These are phyloP conservation scores for Teleogryllus oceanicus DNA, from an alignment of 2,888 invertebrate genomes.

Conservation along the genomic window DNA sequence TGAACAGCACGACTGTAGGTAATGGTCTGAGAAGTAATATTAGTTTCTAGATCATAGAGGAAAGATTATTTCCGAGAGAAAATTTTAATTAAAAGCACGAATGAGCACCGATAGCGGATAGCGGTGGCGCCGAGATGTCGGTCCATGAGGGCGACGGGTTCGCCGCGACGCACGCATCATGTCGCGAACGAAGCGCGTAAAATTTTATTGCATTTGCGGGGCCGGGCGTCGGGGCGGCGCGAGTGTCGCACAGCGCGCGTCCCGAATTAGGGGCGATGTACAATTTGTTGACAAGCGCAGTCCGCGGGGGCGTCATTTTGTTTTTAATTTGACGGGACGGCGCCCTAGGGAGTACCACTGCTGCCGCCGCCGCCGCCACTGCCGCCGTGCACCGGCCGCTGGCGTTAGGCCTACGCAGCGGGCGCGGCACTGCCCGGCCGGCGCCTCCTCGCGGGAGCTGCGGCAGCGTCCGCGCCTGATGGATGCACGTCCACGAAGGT, in stretches of 20 bases:
- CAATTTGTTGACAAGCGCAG: background rate
- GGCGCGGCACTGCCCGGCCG: too few relatives aligned
- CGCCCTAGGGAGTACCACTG: background rate
- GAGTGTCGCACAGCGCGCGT: background rate
- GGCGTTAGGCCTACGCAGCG: too few relatives aligned
- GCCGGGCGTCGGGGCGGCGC: background rate
- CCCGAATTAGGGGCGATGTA: conserved; percentile 18
- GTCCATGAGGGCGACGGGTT: background rate
- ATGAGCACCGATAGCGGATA: background rate
- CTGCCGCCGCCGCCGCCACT: too few relatives aligned
- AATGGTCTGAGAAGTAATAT: conserved; percentile 1
- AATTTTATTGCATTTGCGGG: background rate
- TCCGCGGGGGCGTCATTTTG: background rate
- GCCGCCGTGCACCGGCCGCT: too few relatives aligned
- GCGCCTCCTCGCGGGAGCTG: too few relatives aligned
- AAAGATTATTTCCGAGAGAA: background rate
- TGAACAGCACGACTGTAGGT: background rate
- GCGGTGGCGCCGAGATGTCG: background rate
- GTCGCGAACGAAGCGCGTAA: background rate
- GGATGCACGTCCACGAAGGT: too few relatives aligned
- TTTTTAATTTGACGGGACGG: conserved; percentile 9
- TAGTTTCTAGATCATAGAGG: background rate
- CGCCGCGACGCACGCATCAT: background rate
- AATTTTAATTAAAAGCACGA: conserved; percentile 18
- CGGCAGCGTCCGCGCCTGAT: too few relatives aligned